phyloP scores from a whole-genome alignment of 2,797 vertebrate genomes.

The Sparus aurata region DNA sequence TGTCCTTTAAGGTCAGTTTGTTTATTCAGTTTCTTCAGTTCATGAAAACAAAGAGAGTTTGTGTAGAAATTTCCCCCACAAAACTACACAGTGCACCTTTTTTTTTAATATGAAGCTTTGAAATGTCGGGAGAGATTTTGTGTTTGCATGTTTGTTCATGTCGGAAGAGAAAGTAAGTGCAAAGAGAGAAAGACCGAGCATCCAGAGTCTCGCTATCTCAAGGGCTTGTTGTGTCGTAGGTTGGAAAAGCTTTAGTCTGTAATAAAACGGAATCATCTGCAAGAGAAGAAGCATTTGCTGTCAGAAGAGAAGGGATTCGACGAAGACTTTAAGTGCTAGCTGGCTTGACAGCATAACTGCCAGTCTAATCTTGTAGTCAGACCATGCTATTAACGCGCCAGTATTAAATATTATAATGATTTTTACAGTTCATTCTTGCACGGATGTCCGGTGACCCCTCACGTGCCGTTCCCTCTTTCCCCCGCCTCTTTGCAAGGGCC shows the following conservation, averaged over 20 bases:
- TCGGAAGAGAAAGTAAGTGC: conserved; percentile 14
- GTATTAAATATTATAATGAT: conserved; percentile 38
- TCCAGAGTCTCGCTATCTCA: conserved; percentile 55
- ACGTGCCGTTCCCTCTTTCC: conserved; percentile 20
- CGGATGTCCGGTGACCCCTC: conserved; percentile 40
- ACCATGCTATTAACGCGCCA: conserved; percentile 45
- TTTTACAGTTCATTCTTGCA: conserved; percentile 46
- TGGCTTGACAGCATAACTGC: conserved; percentile 42
- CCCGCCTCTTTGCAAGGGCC: conserved; percentile 23
- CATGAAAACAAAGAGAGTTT: no score
- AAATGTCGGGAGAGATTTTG: neutral
- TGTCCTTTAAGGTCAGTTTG: no score
- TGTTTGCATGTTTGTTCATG: conserved; percentile 17
- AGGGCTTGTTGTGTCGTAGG: conserved; percentile 62
- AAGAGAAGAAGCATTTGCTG: conserved; percentile 4
- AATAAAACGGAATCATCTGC: conserved; percentile 19
- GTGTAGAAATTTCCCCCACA: no score
- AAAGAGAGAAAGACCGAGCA: conserved; percentile 25
- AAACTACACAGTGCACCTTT: no score
- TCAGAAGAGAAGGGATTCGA: conserved; percentile 17
- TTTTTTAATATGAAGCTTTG: no score
- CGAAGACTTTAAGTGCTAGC: conserved; percentile 30
- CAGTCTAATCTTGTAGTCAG: conserved; percentile 28
- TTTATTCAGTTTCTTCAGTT: no score
- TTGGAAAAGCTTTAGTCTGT: conserved; percentile 48